Conservation (phyloP, 2,113 vertebrate genomes). For the Ramphastos sulfuratus region DNA sequence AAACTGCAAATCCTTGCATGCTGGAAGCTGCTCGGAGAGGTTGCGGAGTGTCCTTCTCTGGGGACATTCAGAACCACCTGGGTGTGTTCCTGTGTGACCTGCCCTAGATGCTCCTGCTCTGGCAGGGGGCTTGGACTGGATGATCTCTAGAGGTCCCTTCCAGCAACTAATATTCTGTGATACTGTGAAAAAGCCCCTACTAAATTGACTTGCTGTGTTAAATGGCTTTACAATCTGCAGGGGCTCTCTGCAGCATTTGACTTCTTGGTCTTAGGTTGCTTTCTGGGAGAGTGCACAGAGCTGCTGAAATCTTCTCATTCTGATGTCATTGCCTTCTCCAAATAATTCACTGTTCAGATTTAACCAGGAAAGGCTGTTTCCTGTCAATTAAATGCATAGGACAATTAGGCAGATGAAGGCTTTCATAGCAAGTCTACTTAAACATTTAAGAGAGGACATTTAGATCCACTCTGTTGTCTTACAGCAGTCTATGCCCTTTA, state of each 20-base stretch:
- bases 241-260: not conserved
- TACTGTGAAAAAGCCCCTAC: not conserved
- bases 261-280: not conserved
- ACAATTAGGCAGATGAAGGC: not conserved
- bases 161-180: no score
- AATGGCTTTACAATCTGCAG: not conserved
- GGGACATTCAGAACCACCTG: no score
- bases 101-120: no score
- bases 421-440: not conserved
- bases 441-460: not conserved
- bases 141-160: no score
- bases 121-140: no score
- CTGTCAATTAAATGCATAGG: not conserved
- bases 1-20: not conserved
- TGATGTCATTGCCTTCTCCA: not conserved
- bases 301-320: not conserved
- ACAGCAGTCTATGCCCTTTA: not conserved
- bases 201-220: not conserved
- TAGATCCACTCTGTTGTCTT: not conserved
- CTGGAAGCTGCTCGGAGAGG: no score
- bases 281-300: not conserved
- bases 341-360: not conserved
- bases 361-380: not conserved
- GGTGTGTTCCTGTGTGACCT: no score
- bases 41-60: no score